Conservation (phyloP, 2,797 vertebrate genomes). For the Natrix natrix region DNA sequence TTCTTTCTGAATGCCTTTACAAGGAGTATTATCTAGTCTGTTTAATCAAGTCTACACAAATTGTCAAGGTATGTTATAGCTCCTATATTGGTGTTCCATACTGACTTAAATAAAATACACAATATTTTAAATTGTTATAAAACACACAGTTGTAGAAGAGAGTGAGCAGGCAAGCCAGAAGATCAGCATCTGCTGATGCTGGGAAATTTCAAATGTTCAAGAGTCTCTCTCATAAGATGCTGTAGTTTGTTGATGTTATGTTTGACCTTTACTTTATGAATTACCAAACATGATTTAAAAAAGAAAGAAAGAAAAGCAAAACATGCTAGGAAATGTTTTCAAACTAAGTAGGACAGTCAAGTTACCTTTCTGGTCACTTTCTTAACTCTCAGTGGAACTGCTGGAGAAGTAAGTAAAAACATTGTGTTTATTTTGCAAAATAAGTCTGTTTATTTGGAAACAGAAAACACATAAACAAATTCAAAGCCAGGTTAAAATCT, state of each 20-base stretch:
- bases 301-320: neutral
- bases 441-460: neutral
- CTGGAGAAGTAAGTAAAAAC: neutral
- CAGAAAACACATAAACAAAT: neutral
- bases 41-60: neutral
- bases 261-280: neutral
- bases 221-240: neutral
- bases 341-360: neutral
- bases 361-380: neutral
- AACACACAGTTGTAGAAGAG: neutral
- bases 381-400: neutral
- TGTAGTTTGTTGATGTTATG: neutral
- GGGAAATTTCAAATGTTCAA: neutral
- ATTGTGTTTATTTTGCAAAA: neutral
- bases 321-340: neutral
- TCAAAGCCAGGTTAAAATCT: neutral
- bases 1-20: neutral
- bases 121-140: neutral
- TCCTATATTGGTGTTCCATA: neutral
- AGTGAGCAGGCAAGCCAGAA: neutral
- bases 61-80: neutral
- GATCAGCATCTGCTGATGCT: neutral
- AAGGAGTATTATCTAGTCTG: neutral
- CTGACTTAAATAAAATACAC: neutral
- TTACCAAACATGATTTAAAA: neutral